Conservation (phyloP, 2,888 invertebrate species). For the Mellilla xanthometata region DNA sequence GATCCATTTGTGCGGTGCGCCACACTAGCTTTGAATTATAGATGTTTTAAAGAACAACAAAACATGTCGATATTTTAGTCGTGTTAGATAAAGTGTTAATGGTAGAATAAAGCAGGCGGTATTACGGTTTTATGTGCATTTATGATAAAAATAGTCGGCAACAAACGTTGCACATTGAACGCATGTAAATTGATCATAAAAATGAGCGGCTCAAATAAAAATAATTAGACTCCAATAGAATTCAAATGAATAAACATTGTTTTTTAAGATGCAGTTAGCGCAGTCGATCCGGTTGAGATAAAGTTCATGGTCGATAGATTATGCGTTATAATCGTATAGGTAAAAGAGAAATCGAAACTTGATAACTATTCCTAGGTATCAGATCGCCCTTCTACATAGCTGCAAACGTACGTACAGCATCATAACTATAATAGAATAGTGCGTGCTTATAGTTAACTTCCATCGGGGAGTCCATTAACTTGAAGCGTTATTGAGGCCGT, state of each 20-base stretch:
- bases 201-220: slow-evolving; percentile 4
- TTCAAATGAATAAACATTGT: slow-evolving; percentile 16
- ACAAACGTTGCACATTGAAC: slow-evolving; percentile 4
- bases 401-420: slow-evolving; percentile 14
- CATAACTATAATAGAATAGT: neutral
- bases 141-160: slow-evolving; percentile 16
- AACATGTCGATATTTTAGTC: slow-evolving; percentile 67
- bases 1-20: slow-evolving; percentile 70
- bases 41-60: slow-evolving; percentile 71
- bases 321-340: slow-evolving; percentile 13
- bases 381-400: slow-evolving; percentile 13
- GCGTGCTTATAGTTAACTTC: slow-evolving; percentile 43
- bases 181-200: slow-evolving; percentile 15
- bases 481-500: slow-evolving; percentile 68
- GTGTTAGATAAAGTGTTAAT: slow-evolving; percentile 65
- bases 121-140: slow-evolving; percentile 33
- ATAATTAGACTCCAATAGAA: slow-evolving; percentile 10
- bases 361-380: slow-evolving; percentile 27
- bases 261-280: slow-evolving; percentile 19
- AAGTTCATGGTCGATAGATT: slow-evolving; percentile 30
- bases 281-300: slow-evolving; percentile 28
- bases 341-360: slow-evolving; percentile 25
- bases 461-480: slow-evolving; percentile 67
- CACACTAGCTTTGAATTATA: slow-evolving; percentile 67
- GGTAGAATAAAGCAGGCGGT: slow-evolving; percentile 44